These are phyloP conservation scores for Nyleta sp. DNA, from an alignment of 2,888 invertebrate species.

Conservation along the genomic window DNA sequence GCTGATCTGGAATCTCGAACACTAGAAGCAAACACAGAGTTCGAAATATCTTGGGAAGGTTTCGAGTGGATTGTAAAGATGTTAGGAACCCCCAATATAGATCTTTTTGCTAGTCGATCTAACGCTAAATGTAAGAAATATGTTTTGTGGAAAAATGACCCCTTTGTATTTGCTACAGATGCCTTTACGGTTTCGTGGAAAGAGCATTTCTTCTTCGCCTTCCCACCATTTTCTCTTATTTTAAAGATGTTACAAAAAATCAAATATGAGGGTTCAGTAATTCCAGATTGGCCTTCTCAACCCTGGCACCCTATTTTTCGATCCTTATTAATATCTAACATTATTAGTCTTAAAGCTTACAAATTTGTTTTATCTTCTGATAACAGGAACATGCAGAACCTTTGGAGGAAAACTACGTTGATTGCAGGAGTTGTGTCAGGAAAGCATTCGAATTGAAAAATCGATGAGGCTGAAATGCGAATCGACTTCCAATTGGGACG, in stretches of 20 bases:
- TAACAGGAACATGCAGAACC: neutral
- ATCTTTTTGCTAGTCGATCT: conserved; percentile 32
- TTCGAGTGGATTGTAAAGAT: neutral
- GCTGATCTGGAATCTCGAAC: conserved; percentile 4
- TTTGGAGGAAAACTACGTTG: neutral
- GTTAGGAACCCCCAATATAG: conserved; percentile 17
- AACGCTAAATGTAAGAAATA: conserved; percentile 32
- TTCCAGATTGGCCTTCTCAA: conserved; percentile 18
- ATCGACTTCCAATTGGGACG: no score
- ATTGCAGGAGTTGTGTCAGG: neutral
- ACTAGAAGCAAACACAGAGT: neutral
- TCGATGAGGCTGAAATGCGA: no score
- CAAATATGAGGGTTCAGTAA: neutral
- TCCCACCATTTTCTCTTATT: conserved; percentile 1
- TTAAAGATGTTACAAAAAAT: neutral
- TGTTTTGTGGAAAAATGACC: conserved; percentile 25
- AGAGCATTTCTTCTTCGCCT: conserved; percentile 4
- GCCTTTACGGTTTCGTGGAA: conserved; percentile 4
- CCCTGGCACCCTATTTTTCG: conserved; percentile 19
- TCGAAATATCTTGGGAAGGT: neutral
- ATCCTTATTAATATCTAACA: neutral
- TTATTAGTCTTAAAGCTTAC: neutral
- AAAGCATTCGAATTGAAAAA: neutral
- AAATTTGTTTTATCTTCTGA: neutral
- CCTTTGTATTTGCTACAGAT: neutral